Conservation (phyloP, 2,797 vertebrate genomes). For the Lacerta agilis region DNA sequence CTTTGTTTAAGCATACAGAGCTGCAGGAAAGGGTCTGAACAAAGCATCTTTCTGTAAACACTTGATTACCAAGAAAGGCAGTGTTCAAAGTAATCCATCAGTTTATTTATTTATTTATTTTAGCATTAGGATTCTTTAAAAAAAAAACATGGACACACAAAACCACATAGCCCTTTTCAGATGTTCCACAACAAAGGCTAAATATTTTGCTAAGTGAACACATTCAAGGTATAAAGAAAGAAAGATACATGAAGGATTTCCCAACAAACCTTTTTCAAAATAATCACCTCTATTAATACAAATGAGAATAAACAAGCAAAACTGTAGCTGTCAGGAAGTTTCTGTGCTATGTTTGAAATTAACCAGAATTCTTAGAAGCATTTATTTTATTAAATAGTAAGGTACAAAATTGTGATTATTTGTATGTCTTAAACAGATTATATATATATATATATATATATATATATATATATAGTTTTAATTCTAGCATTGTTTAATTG, state of each 20-base stretch:
- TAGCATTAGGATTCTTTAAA: not conserved
- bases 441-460: too few species aligned
- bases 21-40: slow-evolving; percentile 75
- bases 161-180: slow-evolving; percentile 57
- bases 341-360: not conserved
- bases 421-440: too few species aligned
- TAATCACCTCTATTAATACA: not conserved
- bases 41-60: slow-evolving; percentile 79
- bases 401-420: rapidly evolving
- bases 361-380: not conserved
- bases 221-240: slow-evolving; percentile 49
- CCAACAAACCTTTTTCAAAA: slow-evolving; percentile 27
- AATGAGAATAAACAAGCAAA: not conserved
- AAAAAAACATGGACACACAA: not conserved
- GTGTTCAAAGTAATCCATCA: slow-evolving; percentile 62
- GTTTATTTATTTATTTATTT: slow-evolving; percentile 16
- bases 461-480: too few species aligned
- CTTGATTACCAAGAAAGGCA: slow-evolving; percentile 78
- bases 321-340: not conserved
- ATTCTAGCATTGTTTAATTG: too few species aligned
- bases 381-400: rapidly evolving
- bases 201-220: slow-evolving; percentile 42
- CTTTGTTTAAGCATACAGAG: slow-evolving; percentile 82
- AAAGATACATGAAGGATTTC: slow-evolving; percentile 55
- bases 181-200: slow-evolving; percentile 56